Evolutionary conservation across 1,140 invertebrate genomes (phyloP), one percentile per base, ranked within the genome.

Genomic region (Drosophila mayri): DNA sequence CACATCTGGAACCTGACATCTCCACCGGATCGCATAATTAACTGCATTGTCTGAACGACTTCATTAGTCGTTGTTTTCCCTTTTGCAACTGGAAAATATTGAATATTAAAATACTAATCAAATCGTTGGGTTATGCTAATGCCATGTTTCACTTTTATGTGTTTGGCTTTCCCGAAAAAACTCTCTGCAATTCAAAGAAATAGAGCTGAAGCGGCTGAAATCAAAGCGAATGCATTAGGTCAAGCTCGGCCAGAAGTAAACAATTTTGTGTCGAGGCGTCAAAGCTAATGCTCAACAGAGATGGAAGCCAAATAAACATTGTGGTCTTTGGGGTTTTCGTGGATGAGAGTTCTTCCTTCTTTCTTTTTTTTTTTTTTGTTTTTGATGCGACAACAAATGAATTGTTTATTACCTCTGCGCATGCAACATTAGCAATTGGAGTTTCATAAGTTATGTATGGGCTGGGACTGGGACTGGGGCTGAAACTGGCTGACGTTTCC

Each of bases 351-450:
- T 73, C 70, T 59, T 62, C 81, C 75, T 30, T 28, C 22, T n/a
- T 57, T 20, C 18, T 14, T 62, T 14, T 41, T 65, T 14, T 41
- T 65, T 61, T 28, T 30, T 30, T 30, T 30, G 25, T 49, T 55
- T 59, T 79, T 58, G 81, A 84, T 84, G 81, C 61, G 81, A 83
- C 81, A 83, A 80, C 65, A 72, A 81, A 64, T 84, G 81, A 84
- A 83, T 84, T 76, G 81, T 85, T 83, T 83, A 83, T 84, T 62
- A 70, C 71, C 76, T 41, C 32, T 30, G 35, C 44, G 62, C 81
- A 83, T 84, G 76, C 81, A 80, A 85, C 72, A 79, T 79, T 79
- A 28, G 40, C 65, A 55, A 65, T 70, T 76, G 38, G 44, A 66
- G 54, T 79, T 60, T 32, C 59, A 65, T 60, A 47, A 79, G 61